Percentiles rank a stretch among this genome's conserved stretches.
These are phyloP conservation scores for Macrocentrus cingulum DNA, from an alignment of 1,140 invertebrate genomes.

Conservation along the genomic window DNA sequence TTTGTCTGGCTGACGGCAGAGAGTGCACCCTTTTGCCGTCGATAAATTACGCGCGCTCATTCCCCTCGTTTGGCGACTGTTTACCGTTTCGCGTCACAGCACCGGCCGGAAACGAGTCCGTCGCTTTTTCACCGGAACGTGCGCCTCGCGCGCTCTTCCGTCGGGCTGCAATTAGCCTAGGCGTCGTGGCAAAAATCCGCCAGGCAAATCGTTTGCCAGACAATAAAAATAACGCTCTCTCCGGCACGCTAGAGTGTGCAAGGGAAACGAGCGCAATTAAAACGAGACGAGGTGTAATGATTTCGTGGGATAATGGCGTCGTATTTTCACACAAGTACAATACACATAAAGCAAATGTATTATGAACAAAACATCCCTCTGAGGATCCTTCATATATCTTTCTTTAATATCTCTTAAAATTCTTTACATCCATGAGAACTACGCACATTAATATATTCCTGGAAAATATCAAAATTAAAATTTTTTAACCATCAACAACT, in stretches of 20 bases:
- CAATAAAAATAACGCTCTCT: slow-evolving; percentile 5
- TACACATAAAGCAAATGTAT: too few species aligned
- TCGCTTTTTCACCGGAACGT: slow-evolving; percentile 12
- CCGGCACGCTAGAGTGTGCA: background rate
- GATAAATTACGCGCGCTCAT: slow-evolving; percentile 14
- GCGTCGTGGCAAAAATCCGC: slow-evolving; percentile 11
- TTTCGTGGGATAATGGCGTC: too few species aligned
- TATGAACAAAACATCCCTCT: too few species aligned
- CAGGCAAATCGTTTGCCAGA: background rate
- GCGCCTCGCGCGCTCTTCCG: background rate
- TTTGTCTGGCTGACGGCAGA: background rate
- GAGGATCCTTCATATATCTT: too few species aligned
- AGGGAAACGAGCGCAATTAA: slow-evolving; percentile 1
- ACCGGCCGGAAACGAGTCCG: slow-evolving; percentile 12
- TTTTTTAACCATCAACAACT: too few species aligned
- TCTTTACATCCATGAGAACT: too few species aligned
- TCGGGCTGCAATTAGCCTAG: slow-evolving; percentile 10
- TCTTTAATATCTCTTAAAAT: too few species aligned
- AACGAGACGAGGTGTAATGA: background rate
- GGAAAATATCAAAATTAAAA: too few species aligned
- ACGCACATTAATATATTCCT: too few species aligned
- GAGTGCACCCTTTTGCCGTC: background rate
- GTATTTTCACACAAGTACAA: too few species aligned
- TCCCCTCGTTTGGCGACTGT: slow-evolving; percentile 10
- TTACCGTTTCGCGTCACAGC: slow-evolving; percentile 20